Conservation (phyloP, 2,888 invertebrate genomes). For the Agrenia bidenticulata region DNA sequence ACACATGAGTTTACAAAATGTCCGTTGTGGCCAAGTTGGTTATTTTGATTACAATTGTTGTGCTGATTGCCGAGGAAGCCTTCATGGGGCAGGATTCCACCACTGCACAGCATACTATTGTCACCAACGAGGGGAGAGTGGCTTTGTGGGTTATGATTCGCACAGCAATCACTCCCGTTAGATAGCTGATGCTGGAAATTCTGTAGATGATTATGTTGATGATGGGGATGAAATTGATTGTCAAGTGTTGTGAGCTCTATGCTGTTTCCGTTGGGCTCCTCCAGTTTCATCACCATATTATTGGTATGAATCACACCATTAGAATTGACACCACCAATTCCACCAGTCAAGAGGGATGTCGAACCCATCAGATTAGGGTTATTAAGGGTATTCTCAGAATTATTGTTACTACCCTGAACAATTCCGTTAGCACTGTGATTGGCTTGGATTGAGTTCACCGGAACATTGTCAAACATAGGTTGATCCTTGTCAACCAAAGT, state of each 20-base stretch:
- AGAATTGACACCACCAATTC: slow-evolving; percentile 1
- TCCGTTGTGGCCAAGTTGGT: slow-evolving; percentile 19
- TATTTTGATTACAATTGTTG: slow-evolving; percentile 7
- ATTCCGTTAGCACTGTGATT: slow-evolving; percentile 10
- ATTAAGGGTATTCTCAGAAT: slow-evolving; percentile 11
- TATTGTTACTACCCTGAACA: slow-evolving; percentile 18
- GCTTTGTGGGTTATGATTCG: background rate
- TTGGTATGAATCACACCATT: slow-evolving; percentile 5
- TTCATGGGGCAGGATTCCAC: background rate
- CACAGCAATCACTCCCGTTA: slow-evolving; percentile 7
- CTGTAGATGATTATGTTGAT: background rate
- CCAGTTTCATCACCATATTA: slow-evolving; percentile 15
- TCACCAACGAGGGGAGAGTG: background rate
- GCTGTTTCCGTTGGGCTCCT: slow-evolving; percentile 5
- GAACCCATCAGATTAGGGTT: slow-evolving; percentile 27
- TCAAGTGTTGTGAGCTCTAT: background rate
- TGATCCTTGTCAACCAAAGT: slow-evolving; percentile 16
- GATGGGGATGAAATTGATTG: slow-evolving; percentile 19
- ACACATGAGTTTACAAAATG: slow-evolving; percentile 19
- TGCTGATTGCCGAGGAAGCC: slow-evolving; percentile 1
- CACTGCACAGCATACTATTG: background rate
- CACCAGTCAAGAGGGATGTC: slow-evolving; percentile 23
- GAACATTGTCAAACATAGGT: slow-evolving; percentile 18
- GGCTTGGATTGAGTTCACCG: slow-evolving; percentile 18
- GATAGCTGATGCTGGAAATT: slow-evolving; percentile 16